Evolutionary conservation across 2,113 vertebrate genomes (phyloP).

Genomic region (Coregonus clupeaformis): DNA sequence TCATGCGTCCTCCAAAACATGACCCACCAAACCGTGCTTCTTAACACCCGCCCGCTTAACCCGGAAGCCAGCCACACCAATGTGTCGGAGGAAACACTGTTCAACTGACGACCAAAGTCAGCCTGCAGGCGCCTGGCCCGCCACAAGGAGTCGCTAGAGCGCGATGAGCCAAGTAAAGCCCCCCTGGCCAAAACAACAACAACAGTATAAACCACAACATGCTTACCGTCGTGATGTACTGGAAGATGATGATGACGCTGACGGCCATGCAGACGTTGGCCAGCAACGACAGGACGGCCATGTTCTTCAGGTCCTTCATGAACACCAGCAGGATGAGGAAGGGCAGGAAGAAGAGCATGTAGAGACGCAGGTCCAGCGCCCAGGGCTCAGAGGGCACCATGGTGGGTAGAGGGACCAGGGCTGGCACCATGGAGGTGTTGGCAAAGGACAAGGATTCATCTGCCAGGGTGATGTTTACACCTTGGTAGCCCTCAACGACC

Average conservation of each 20-base stretch:
- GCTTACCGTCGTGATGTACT: constrained; percentile 55
- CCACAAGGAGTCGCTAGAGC: no score
- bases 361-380: constrained; percentile 78
- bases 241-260: constrained; percentile 81
- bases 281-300: constrained; percentile 80
- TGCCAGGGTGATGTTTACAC: constrained; percentile 52
- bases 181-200: no score
- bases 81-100: no score
- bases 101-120: no score
- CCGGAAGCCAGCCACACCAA: no score
- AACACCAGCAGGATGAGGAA: constrained; percentile 81
- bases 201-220: no score
- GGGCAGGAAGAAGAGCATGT: constrained; percentile 84
- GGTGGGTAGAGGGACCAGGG: neutral
- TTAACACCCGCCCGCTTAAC: no score
- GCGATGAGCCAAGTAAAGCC: no score
- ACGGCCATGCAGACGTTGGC: constrained; percentile 85
- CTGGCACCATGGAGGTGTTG: constrained; percentile 23
- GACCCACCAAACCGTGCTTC: no score
- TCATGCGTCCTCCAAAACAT: no score
- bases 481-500: constrained; percentile 80
- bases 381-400: constrained; percentile 48
- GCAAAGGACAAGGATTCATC: neutral
- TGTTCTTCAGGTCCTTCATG: constrained; percentile 81
- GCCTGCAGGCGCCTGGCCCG: no score